Conservation (phyloP, 2,888 invertebrate species). For the Octodonta nipae region DNA sequence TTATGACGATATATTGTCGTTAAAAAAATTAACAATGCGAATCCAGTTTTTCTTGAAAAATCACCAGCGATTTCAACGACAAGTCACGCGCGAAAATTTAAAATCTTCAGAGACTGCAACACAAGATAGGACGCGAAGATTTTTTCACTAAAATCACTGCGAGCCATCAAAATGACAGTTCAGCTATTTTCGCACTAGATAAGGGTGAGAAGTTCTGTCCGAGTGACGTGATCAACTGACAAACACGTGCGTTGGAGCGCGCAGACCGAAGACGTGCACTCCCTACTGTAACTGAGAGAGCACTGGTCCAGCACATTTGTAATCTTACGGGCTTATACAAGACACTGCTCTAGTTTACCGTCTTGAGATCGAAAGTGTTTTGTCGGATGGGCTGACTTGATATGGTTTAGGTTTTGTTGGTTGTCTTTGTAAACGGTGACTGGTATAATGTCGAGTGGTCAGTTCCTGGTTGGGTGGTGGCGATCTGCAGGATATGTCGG, state of each 20-base stretch:
- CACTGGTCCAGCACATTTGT: slow-evolving; percentile 28
- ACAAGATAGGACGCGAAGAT: slow-evolving; percentile 4
- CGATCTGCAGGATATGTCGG: too few relatives aligned
- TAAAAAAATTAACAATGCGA: too few relatives aligned
- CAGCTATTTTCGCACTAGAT: too few relatives aligned
- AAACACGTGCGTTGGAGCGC: slow-evolving; percentile 20
- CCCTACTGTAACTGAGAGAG: slow-evolving; percentile 27
- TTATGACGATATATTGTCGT: too few relatives aligned
- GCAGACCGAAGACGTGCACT: slow-evolving; percentile 22
- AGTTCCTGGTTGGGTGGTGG: slow-evolving; percentile 27
- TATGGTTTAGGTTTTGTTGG: slow-evolving; percentile 29
- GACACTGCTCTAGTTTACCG: slow-evolving; percentile 32
- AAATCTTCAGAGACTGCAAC: slow-evolving; percentile 5
- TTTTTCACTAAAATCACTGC: slow-evolving; percentile 7
- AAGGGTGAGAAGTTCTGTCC: too few relatives aligned
- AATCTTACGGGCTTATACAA: slow-evolving; percentile 30
- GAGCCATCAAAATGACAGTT: too few relatives aligned
- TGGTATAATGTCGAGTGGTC: slow-evolving; percentile 19
- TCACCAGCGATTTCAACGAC: slow-evolving; percentile 11
- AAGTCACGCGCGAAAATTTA: slow-evolving; percentile 13
- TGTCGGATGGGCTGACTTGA: slow-evolving; percentile 30
- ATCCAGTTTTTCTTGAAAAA: too few relatives aligned
- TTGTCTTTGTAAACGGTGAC: slow-evolving; percentile 22
- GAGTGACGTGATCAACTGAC: slow-evolving; percentile 8
- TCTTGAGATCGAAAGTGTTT: slow-evolving; percentile 34